Evolutionary conservation across 2,113 vertebrate genomes (phyloP), one percentile per base, ranked within the genome.

Genomic region (Solea solea): DNA sequence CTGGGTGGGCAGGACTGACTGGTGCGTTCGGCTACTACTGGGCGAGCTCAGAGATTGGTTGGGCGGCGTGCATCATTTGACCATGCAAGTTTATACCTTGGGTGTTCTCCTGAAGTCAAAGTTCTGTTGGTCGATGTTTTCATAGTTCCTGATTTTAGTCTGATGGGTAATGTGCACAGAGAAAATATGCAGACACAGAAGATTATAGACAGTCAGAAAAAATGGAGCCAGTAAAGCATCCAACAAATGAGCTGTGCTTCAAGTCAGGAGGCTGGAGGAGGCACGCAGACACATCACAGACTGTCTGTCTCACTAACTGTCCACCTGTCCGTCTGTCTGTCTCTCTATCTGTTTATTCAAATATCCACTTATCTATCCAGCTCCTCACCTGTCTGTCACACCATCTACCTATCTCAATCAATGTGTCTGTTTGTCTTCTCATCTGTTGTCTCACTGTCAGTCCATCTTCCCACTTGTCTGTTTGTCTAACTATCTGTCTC

Each of bases 121-220:
- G 95, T 95, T 95, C 94, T 97, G 97, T 95, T 97, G 97, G 95
- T 97, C 98, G 95, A 96, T 94, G 97, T 95, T 98, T 95, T 99
- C 98, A 99, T 96, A 99, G 97, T 97, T 99, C 98, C 97, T 99
- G 96, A 98, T 98, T 99, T 98, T 99, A 99, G 95, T 99, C 97
- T 99, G 97, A 99, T 97, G 97, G 94, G 93, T 96, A 95, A 97
- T 96, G 97, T 96, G 95, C 96, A 98, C 97, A 99, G 97, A 98
- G 95, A 98, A 95, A 97, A 99, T 96, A 98, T 95, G 97, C 95
- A 98, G 95, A 98, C 96, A 98, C 96, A 99, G 95, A 96, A 96
- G 95, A 95, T 98, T 97, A 98, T 95, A 96, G 95, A 97, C 96
- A 97, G 95, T 96, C 96, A 95, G 96, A 96, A 14, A 27, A 55